Percentiles rank a stretch among this genome's conserved stretches.
phyloP scores from a whole-genome alignment of 2,113 vertebrate species.

The Chamaea fasciata region DNA sequence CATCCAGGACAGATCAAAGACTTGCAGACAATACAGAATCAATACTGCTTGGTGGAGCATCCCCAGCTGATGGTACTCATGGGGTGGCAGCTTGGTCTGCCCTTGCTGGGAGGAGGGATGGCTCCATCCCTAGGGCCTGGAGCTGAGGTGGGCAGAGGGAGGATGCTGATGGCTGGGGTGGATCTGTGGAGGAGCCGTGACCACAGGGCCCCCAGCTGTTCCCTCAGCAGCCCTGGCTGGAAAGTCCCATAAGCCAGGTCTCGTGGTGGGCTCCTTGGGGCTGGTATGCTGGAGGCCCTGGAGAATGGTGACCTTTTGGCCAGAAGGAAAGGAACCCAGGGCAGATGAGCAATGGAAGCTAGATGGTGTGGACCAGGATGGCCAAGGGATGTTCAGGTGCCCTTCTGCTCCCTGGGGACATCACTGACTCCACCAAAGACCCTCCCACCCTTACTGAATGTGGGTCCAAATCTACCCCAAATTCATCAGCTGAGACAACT shows the following conservation, averaged over 20 bases:
- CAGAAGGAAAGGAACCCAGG: neutral
- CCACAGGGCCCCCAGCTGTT: neutral
- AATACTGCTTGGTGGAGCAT: neutral
- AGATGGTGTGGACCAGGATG: neutral
- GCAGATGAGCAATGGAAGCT: neutral
- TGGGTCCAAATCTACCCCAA: neutral
- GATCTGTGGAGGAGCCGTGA: accelerated
- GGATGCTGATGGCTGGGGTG: neutral
- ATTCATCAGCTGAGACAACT: neutral
- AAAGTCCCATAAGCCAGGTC: neutral
- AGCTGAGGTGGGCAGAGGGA: neutral
- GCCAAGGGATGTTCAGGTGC: neutral
- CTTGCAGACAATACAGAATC: neutral
- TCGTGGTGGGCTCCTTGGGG: accelerated
- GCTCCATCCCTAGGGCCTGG: neutral
- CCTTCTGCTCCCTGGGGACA: neutral
- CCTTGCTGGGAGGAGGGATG: neutral
- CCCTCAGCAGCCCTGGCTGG: neutral
- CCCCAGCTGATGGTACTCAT: too few relatives aligned
- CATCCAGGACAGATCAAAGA: neutral
- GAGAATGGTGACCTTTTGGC: neutral
- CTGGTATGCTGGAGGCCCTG: accelerated
- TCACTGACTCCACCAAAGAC: neutral
- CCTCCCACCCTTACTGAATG: accelerated
- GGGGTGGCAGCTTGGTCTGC: accelerated